A percentile compares a stretch with the other conserved stretches of the same genome.
phyloP scores from a whole-genome alignment of 2,888 invertebrate species.

The Minunthozetes semirufus region DNA sequence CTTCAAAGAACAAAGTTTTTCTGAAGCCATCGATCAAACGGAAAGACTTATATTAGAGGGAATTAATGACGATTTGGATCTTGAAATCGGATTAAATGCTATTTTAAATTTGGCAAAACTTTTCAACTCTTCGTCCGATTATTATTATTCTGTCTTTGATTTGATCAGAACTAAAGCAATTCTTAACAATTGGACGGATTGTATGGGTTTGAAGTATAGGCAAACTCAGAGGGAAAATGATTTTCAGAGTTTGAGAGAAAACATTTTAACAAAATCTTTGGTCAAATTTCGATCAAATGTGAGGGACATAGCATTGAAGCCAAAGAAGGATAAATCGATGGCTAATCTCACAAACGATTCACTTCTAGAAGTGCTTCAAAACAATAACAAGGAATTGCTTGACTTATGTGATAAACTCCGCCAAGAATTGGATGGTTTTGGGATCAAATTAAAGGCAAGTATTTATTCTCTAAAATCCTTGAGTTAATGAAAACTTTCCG shows the following conservation, averaged over 20 bases:
- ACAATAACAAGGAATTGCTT: slow-evolving; percentile 21
- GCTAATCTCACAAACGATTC: not conserved
- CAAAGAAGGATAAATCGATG: not conserved
- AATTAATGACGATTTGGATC: slow-evolving; percentile 36
- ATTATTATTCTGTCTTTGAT: not conserved
- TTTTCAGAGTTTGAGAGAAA: not conserved
- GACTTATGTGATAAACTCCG: slow-evolving; percentile 18
- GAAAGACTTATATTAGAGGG: slow-evolving; percentile 32
- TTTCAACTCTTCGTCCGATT: not conserved
- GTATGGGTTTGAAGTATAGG: not conserved
- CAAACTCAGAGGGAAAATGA: not conserved
- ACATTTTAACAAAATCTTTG: not conserved
- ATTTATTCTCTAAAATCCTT: not conserved
- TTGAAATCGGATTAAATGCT: slow-evolving; percentile 31
- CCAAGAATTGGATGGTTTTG: slow-evolving; percentile 8
- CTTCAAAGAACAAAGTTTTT: not conserved
- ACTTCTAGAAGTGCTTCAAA: not conserved
- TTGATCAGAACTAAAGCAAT: not conserved
- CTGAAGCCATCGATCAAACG: slow-evolving; percentile 24
- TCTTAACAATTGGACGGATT: not conserved
- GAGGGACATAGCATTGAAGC: slow-evolving; percentile 10
- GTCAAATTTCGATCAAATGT: slow-evolving; percentile 25
- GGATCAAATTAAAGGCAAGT: slow-evolving; percentile 33
- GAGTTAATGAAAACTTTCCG: not conserved
- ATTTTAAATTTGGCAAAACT: slow-evolving; percentile 9